Evolutionary conservation across 1,140 invertebrate genomes (phyloP).

Genomic region (Neodiprion lecontei): DNA sequence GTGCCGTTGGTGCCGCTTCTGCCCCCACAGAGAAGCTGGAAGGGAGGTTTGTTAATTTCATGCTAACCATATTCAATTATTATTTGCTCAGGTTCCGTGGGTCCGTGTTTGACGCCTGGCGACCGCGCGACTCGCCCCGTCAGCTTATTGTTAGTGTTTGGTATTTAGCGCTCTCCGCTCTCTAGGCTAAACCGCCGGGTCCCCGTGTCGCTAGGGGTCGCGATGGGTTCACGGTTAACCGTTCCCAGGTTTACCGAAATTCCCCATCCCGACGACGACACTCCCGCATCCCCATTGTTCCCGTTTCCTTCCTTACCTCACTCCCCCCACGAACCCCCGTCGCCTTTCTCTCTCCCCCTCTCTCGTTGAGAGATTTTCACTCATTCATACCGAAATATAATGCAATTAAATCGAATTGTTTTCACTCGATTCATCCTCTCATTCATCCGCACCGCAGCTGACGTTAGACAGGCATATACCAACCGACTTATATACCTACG

Average conservation of each 20-base stretch:
- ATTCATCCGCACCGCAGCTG: no score
- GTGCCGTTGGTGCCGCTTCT: no score
- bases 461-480: no score
- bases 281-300: background rate
- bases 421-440: background rate
- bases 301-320: background rate
- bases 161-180: background rate
- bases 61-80: conserved; percentile 7
- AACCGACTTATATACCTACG: no score
- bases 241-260: no score
- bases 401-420: conserved; percentile 3
- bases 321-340: background rate
- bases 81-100: background rate
- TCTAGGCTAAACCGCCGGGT: no score
- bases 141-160: background rate
- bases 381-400: background rate
- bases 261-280: no score
- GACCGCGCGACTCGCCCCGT: no score
- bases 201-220: no score
- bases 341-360: background rate
- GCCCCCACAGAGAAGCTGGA: background rate
- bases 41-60: conserved; percentile 3
- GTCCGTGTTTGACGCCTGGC: conserved; percentile 1
- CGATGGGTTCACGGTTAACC: no score
- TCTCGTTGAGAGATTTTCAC: background rate